These are phyloP conservation scores for Tryphoninae sp. DNA, from an alignment of 2,888 invertebrate genomes.

Conservation along the genomic window DNA sequence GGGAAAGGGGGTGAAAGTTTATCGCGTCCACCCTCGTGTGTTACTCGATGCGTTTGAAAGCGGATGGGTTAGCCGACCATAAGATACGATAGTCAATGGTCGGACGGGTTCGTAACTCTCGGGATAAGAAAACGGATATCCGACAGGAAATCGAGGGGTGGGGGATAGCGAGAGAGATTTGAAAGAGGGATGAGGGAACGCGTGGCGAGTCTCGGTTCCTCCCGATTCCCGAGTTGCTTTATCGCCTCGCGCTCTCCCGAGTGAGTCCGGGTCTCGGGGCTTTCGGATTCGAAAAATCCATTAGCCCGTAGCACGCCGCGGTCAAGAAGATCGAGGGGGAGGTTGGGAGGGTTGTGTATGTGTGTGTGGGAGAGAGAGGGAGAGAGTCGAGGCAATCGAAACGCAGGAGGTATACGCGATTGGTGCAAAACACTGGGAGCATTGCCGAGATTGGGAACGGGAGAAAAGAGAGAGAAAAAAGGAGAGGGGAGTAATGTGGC, in stretches of 20 bases:
- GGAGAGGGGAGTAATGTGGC: neutral
- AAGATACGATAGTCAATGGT: constrained; percentile 28
- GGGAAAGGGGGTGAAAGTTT: too few species aligned
- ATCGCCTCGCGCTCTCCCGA: constrained; percentile 49
- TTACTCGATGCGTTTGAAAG: neutral
- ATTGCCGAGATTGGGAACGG: constrained; percentile 6
- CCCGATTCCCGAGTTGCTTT: constrained; percentile 49
- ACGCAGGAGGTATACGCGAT: constrained; percentile 37
- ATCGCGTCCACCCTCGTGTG: too few species aligned
- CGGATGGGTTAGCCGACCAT: neutral
- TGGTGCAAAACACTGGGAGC: constrained; percentile 44
- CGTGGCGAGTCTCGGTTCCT: constrained; percentile 29
- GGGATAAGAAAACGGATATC: constrained; percentile 58
- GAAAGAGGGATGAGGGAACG: constrained; percentile 5
- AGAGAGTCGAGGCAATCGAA: constrained; percentile 34
- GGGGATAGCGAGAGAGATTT: constrained; percentile 18
- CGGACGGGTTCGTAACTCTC: constrained; percentile 17
- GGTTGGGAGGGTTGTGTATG: constrained; percentile 35
- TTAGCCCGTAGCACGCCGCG: constrained; percentile 70
- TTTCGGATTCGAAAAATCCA: constrained; percentile 79
- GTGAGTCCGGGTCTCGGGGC: constrained; percentile 55
- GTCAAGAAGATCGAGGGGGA: constrained; percentile 48
- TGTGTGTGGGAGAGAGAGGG: constrained; percentile 36
- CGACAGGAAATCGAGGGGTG: constrained; percentile 50
- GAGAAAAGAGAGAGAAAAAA: constrained; percentile 35